phyloP scores from a whole-genome alignment of 92 coral and sea anemone genomes.

The Siderastrea radians region DNA sequence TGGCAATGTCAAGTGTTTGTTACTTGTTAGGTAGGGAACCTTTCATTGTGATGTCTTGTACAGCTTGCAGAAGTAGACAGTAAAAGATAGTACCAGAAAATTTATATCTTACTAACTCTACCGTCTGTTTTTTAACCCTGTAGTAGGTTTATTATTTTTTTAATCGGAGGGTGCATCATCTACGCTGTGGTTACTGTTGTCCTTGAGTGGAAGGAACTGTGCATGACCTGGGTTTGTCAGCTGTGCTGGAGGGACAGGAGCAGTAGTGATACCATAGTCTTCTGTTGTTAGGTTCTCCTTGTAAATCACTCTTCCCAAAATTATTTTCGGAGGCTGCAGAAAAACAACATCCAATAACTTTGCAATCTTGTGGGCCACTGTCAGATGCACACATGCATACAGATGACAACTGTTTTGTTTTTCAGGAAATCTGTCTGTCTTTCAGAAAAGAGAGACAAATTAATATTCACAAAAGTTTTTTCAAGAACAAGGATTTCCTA shows the following conservation, averaged over 20 bases:
- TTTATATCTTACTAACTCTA: conserved; percentile 40
- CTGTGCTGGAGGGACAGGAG: conserved; percentile 82
- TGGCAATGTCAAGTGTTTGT: background rate
- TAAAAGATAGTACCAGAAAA: background rate
- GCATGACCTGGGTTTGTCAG: conserved; percentile 85
- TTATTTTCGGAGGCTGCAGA: background rate
- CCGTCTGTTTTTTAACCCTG: conserved; percentile 45
- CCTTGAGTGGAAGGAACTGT: conserved; percentile 76
- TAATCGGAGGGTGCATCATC: conserved; percentile 57
- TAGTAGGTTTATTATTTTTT: conserved; percentile 52
- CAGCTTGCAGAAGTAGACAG: background rate
- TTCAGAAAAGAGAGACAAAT: background rate
- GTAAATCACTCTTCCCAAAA: background rate
- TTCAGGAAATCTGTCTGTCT: conserved; percentile 12
- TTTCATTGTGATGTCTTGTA: background rate
- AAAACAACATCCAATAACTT: background rate
- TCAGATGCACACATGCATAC: conserved; percentile 58
- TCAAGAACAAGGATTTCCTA: background rate
- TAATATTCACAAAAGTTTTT: background rate
- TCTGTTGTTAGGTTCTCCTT: conserved; percentile 3
- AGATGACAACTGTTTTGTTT: conserved; percentile 12
- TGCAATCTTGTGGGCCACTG: conserved; percentile 67
- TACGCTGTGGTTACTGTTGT: conserved; percentile 55
- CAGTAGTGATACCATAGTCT: conserved; percentile 14
- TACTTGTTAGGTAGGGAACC: background rate